Percentiles rank a stretch among this genome's conserved stretches.
Conservation (phyloP, 2,888 invertebrate species). For the Stomorhina lunata region DNA sequence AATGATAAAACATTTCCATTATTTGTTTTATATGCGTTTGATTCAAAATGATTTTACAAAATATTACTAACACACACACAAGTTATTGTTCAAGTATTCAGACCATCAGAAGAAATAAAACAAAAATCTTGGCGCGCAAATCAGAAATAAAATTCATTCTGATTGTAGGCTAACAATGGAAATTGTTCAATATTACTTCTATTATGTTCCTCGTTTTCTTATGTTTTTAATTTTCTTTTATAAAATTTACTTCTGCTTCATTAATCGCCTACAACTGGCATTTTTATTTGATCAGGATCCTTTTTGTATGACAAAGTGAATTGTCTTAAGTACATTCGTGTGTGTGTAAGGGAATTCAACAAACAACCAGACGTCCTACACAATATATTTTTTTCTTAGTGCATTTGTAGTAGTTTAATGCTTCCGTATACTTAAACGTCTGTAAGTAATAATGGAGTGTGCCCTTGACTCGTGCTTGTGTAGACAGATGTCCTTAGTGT, state of each 20-base stretch:
- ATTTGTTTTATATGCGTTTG: background rate
- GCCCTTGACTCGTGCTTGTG: slow-evolving; percentile 50
- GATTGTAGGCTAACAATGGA: slow-evolving; percentile 14
- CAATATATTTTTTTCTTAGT: background rate
- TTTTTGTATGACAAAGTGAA: slow-evolving; percentile 28
- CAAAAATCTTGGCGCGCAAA: slow-evolving; percentile 57
- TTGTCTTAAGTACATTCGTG: slow-evolving; percentile 10
- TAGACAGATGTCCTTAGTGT: slow-evolving; percentile 57
- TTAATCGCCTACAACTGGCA: slow-evolving; percentile 59
- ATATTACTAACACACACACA: background rate
- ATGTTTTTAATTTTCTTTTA: background rate
- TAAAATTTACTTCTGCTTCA: slow-evolving; percentile 24
- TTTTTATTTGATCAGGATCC: slow-evolving; percentile 30
- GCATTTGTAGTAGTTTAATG: background rate
- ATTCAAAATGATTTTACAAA: slow-evolving; percentile 1
- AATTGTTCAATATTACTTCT: slow-evolving; percentile 34
- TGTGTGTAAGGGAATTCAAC: background rate
- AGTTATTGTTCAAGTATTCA: background rate
- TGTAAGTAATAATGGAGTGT: background rate
- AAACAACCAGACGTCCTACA: slow-evolving; percentile 15
- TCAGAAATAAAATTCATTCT: slow-evolving; percentile 21
- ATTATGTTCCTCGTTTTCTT: slow-evolving; percentile 6
- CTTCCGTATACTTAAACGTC: background rate
- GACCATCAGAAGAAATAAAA: background rate
- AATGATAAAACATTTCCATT: slow-evolving; percentile 35